phyloP scores from a whole-genome alignment of 2,888 invertebrate species.

The Agapetus fuscipes region DNA sequence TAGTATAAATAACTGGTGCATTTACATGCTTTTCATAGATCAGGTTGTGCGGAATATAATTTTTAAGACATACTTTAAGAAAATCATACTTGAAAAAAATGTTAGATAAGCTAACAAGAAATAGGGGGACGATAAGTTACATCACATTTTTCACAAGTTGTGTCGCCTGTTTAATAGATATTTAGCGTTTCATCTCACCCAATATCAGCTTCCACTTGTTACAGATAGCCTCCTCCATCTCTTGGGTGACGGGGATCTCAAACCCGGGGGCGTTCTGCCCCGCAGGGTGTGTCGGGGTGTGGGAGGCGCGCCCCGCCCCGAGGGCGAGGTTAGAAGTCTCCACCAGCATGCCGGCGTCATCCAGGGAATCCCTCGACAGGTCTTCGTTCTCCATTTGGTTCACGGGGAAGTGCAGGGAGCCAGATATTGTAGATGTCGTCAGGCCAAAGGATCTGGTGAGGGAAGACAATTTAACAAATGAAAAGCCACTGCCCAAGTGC shows the following conservation, averaged over 20 bases:
- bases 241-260: conserved; percentile 52
- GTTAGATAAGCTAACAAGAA: too few species aligned
- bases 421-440: conserved; percentile 14
- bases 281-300: conserved; percentile 4
- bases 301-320: conserved; percentile 29
- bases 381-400: conserved; percentile 17
- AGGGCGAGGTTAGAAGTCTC: conserved; percentile 21
- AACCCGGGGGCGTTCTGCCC: conserved; percentile 26
- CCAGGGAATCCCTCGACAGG: conserved; percentile 13
- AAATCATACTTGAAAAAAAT: too few species aligned
- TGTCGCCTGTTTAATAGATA: too few species aligned
- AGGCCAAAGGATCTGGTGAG: conserved; percentile 20
- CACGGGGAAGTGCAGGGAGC: conserved; percentile 16
- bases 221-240: conserved; percentile 69
- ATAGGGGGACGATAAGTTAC: too few species aligned
- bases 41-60: too few species aligned
- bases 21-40: too few species aligned
- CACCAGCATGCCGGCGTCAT: conserved; percentile 18
- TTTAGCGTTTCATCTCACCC: too few species aligned
- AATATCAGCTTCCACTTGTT: conserved; percentile 78
- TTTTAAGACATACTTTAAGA: too few species aligned
- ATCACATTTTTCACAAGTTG: too few species aligned
- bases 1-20: too few species aligned
- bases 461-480: neutral
- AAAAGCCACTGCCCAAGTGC: too few species aligned